Evolutionary conservation across 2,888 invertebrate genomes (phyloP).

Genomic region (Bruchidius siliquastri): DNA sequence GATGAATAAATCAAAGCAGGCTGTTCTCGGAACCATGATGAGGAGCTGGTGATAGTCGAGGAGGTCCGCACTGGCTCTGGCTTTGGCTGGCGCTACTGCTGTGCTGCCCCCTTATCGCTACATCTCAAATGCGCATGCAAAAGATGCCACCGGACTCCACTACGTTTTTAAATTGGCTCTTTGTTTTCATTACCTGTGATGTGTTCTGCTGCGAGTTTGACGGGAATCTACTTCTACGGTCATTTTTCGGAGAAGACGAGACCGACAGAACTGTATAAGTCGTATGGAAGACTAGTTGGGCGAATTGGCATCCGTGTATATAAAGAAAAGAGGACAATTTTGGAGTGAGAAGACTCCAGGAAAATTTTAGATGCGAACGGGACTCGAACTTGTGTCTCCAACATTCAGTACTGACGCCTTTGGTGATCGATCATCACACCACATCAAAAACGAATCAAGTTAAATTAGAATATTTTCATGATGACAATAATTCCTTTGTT

Average conservation of each 20-base stretch:
- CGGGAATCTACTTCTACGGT: background rate
- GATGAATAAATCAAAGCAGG: conserved; percentile 39
- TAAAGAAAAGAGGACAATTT: too few relatives aligned
- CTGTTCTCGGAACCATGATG: conserved; percentile 36
- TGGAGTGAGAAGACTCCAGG: too few relatives aligned
- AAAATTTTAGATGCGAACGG: too few relatives aligned
- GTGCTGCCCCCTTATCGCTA: conserved; percentile 23
- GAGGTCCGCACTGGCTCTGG: conserved; percentile 34
- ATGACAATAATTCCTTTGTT: too few relatives aligned
- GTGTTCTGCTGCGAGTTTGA: background rate
- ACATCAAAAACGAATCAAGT: too few relatives aligned
- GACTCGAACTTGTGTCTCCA: too few relatives aligned
- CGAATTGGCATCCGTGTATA: too few relatives aligned
- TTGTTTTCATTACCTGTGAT: conserved; percentile 39
- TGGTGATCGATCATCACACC: too few relatives aligned
- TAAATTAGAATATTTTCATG: too few relatives aligned
- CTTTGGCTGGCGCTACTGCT: conserved; percentile 7
- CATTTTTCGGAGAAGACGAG: background rate
- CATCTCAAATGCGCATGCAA: conserved; percentile 37
- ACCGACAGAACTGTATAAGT: background rate
- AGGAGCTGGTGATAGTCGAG: conserved; percentile 34
- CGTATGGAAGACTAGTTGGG: too few relatives aligned
- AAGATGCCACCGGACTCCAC: conserved; percentile 27
- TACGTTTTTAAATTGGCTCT: conserved; percentile 38
- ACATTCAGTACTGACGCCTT: too few relatives aligned